A percentile compares a stretch with the other conserved stretches of the same genome.
Evolutionary conservation across 1,140 invertebrate species (phyloP).

Genomic region (Pissodes strobi): DNA sequence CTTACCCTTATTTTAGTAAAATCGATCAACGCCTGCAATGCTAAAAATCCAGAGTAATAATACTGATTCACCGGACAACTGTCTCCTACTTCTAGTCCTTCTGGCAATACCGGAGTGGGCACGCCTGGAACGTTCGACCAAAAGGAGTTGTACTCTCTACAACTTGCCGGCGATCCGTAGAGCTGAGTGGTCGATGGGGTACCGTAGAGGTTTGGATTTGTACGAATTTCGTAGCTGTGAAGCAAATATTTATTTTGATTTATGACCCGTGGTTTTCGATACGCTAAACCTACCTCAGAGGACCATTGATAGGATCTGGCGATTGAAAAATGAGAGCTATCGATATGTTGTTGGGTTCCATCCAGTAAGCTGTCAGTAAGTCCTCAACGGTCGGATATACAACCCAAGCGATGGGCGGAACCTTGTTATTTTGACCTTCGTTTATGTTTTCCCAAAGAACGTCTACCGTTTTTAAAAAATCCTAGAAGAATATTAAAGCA

Average conservation of each 20-base stretch:
- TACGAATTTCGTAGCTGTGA: conserved; percentile 70
- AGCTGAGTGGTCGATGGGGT: conserved; percentile 67
- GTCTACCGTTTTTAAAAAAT: conserved; percentile 68
- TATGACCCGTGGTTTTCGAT: no score
- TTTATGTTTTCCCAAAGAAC: conserved; percentile 58
- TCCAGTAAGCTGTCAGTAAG: conserved; percentile 71
- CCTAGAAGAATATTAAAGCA: no score
- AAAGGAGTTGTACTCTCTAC: conserved; percentile 65
- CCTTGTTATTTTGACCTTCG: conserved; percentile 49
- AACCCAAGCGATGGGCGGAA: conserved; percentile 66
- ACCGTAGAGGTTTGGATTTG: conserved; percentile 67
- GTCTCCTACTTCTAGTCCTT: conserved; percentile 67
- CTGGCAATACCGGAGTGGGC: conserved; percentile 33
- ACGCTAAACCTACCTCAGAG: conserved; percentile 62
- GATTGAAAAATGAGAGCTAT: conserved; percentile 72
- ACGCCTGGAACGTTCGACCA: conserved; percentile 62
- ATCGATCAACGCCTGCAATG: conserved; percentile 72
- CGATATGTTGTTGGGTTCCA: conserved; percentile 66
- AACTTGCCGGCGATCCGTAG: conserved; percentile 68
- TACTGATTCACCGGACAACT: conserved; percentile 76
- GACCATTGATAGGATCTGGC: conserved; percentile 58
- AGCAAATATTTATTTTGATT: conserved; percentile 25
- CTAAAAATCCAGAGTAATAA: conserved; percentile 74
- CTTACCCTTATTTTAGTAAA: conserved; percentile 70
- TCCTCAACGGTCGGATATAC: conserved; percentile 69